Percentiles rank a stretch among this genome's conserved stretches.
These are phyloP conservation scores for Gymnocypris eckloni DNA, from an alignment of 2,797 vertebrate species.

Conservation along the genomic window DNA sequence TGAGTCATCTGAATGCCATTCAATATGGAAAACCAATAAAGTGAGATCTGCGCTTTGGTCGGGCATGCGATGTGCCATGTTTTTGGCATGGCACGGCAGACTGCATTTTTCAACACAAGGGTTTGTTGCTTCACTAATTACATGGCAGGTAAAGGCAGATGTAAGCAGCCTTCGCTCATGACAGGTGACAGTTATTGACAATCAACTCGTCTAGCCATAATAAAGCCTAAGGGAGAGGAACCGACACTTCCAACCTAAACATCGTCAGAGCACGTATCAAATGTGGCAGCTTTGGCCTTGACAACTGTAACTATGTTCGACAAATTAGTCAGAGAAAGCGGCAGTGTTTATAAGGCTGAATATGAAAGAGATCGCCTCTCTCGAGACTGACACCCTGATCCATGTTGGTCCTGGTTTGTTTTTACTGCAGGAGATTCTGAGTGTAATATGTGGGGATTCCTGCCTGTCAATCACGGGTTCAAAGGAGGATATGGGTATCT, in stretches of 20 bases:
- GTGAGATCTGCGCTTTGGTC: conserved; percentile 64
- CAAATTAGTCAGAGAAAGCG: conserved; percentile 75
- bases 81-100: conserved; percentile 67
- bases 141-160: conserved; percentile 68
- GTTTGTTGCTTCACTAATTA: conserved; percentile 67
- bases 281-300: conserved; percentile 68
- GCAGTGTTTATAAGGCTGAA: conserved; percentile 64
- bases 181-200: conserved; percentile 80
- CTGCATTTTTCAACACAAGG: conserved; percentile 70
- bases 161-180: conserved; percentile 57
- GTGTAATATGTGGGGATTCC: conserved; percentile 33
- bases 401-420: conserved; percentile 63
- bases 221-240: conserved; percentile 73
- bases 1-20: conserved; percentile 64
- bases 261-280: conserved; percentile 60
- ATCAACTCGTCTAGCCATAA: conserved; percentile 76
- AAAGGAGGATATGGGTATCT: conserved; percentile 32
- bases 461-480: conserved; percentile 51
- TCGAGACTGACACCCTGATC: conserved; percentile 65
- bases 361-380: conserved; percentile 65
- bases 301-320: conserved; percentile 80
- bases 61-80: conserved; percentile 59
- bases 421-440: conserved; percentile 61
- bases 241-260: conserved; percentile 75
- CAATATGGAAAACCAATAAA: conserved; percentile 53